These are phyloP conservation scores for Hymenopus coronatus DNA, from an alignment of 2,888 invertebrate genomes.

Conservation along the genomic window DNA sequence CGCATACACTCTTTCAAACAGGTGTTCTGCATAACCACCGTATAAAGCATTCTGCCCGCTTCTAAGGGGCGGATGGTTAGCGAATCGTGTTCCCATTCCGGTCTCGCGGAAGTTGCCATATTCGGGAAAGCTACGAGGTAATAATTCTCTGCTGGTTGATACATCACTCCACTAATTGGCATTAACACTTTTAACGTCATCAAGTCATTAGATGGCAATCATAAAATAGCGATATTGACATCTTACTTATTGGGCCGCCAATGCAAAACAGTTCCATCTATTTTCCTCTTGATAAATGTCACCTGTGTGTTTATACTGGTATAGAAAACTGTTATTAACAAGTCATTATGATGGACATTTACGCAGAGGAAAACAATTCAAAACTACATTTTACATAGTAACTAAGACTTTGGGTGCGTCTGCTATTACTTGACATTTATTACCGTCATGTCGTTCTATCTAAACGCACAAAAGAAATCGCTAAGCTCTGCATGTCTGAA, in stretches of 20 bases:
- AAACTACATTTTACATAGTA: too few relatives aligned
- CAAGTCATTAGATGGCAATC: background rate
- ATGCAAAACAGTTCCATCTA: background rate
- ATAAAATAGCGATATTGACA: background rate
- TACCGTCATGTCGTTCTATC: too few relatives aligned
- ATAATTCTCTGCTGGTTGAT: background rate
- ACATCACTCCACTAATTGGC: background rate
- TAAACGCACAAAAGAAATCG: too few relatives aligned
- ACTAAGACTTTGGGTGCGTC: too few relatives aligned
- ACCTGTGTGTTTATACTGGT: too few relatives aligned
- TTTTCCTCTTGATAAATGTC: background rate
- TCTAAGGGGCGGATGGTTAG: too few relatives aligned
- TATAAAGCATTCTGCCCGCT: too few relatives aligned
- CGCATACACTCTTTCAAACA: background rate
- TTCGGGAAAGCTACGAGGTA: background rate
- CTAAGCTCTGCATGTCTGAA: too few relatives aligned
- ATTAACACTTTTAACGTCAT: background rate
- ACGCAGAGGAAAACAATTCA: too few relatives aligned
- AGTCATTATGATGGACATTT: too few relatives aligned
- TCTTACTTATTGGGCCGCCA: background rate
- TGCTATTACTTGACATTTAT: too few relatives aligned
- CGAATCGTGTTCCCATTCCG: background rate
- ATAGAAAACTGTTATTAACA: too few relatives aligned
- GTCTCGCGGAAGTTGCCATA: background rate
- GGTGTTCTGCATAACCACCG: background rate